phyloP scores from a whole-genome alignment of 2,888 invertebrate genomes.

The Plagodis dolabraria region DNA sequence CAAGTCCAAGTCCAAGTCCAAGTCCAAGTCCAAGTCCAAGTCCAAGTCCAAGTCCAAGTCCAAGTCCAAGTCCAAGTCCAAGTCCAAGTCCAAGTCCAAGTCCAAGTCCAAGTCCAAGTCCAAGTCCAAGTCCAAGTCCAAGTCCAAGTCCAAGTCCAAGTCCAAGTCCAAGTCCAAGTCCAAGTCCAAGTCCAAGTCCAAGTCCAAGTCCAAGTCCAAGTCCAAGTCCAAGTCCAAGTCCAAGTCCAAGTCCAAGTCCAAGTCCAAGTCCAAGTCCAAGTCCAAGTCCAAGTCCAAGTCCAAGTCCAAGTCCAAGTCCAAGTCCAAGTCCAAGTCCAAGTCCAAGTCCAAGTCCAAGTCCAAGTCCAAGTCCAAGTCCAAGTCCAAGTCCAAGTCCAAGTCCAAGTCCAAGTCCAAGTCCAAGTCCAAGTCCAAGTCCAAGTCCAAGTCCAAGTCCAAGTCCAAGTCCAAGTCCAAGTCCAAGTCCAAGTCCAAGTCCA shows the following conservation, averaged over 20 bases:
- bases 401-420: slow-evolving; percentile 9
- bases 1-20: slow-evolving; percentile 7
- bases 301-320: slow-evolving; percentile 9
- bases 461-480: slow-evolving; percentile 7
- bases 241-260: slow-evolving; percentile 5
- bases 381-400: slow-evolving; percentile 10
- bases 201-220: slow-evolving; percentile 6
- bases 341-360: slow-evolving; percentile 9
- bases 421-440: slow-evolving; percentile 9
- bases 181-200: slow-evolving; percentile 5
- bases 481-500: slow-evolving; percentile 9
- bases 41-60: slow-evolving; percentile 8
- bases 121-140: slow-evolving; percentile 5
- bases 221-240: slow-evolving; percentile 6
- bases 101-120: slow-evolving; percentile 6
- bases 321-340: slow-evolving; percentile 10
- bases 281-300: slow-evolving; percentile 9
- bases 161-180: slow-evolving; percentile 6
- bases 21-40: slow-evolving; percentile 9
- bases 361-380: slow-evolving; percentile 9
- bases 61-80: slow-evolving; percentile 5
- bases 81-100: slow-evolving; percentile 6
- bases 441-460: slow-evolving; percentile 10
- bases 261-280: slow-evolving; percentile 9
- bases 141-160: slow-evolving; percentile 6